Evolutionary conservation across 2,888 invertebrate genomes (phyloP).

Genomic region (Ochropleura plecta): DNA sequence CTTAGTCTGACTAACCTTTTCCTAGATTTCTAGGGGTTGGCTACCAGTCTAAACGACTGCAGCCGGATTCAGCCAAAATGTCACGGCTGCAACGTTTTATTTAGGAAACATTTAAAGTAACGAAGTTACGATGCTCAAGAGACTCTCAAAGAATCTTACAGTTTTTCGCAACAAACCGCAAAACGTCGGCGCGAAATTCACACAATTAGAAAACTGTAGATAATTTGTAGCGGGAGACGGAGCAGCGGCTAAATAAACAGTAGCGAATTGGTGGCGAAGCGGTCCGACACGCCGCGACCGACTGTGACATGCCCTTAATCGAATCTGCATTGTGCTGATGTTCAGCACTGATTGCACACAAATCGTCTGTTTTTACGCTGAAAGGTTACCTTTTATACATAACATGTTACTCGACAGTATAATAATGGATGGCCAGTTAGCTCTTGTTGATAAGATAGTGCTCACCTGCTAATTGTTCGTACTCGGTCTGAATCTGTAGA

Average conservation of each 20-base stretch:
- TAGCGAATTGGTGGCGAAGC: slow-evolving; percentile 43
- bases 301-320: slow-evolving; percentile 60
- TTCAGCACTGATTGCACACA: slow-evolving; percentile 18
- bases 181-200: slow-evolving; percentile 37
- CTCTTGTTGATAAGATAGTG: background rate
- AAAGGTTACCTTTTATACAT: background rate
- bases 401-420: too few relatives aligned
- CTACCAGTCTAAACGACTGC: background rate
- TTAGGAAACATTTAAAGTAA: background rate
- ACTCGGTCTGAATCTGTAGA: too few relatives aligned
- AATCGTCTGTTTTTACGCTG: slow-evolving; percentile 13
- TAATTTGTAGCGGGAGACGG: slow-evolving; percentile 46
- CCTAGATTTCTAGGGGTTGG: background rate
- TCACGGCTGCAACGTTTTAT: background rate
- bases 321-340: slow-evolving; percentile 39
- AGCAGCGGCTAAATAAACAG: slow-evolving; percentile 46
- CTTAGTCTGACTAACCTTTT: background rate
- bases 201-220: slow-evolving; percentile 65
- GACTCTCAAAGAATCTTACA: background rate
- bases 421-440: too few relatives aligned
- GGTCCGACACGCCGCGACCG: slow-evolving; percentile 45
- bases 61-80: background rate
- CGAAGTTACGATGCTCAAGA: background rate
- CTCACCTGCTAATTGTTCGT: background rate
- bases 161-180: slow-evolving; percentile 28